Percentiles rank a stretch among this genome's conserved stretches.
Evolutionary conservation across 2,888 invertebrate genomes (phyloP).

Genomic region (Callyntrura guangdongensis): DNA sequence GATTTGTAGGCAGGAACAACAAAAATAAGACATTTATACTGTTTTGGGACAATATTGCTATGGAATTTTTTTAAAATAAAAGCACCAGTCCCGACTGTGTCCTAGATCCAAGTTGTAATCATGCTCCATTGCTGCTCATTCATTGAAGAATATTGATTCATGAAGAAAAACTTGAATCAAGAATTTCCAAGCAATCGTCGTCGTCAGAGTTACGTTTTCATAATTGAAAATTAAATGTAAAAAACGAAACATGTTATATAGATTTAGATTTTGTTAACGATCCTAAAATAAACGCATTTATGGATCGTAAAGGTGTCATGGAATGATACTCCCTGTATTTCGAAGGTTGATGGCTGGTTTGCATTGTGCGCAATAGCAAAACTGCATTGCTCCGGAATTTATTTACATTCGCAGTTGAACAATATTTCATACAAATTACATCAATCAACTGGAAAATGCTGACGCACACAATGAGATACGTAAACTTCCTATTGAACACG

Average conservation of each 20-base stretch:
- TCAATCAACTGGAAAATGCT: background rate
- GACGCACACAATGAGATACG: background rate
- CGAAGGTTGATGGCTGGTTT: background rate
- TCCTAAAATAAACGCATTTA: background rate
- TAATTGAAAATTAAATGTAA: too few species aligned
- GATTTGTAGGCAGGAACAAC: too few species aligned
- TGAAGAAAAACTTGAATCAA: too few species aligned
- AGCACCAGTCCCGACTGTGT: too few species aligned
- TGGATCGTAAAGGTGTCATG: constrained; percentile 1
- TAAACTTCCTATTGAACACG: background rate
- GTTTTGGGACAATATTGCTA: background rate
- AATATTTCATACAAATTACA: background rate
- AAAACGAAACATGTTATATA: too few species aligned
- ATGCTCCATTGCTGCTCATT: too few species aligned
- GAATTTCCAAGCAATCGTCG: background rate
- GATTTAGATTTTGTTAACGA: too few species aligned
- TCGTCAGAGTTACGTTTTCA: background rate
- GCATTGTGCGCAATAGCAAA: constrained; percentile 23
- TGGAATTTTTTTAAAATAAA: too few species aligned
- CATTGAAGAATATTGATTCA: too few species aligned
- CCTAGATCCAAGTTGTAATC: background rate
- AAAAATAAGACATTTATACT: too few species aligned
- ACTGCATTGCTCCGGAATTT: constrained; percentile 58
- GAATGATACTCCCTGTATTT: background rate
- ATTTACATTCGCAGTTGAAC: background rate